Conservation (phyloP, 2,888 invertebrate genomes). For the Pheosia gnoma region DNA sequence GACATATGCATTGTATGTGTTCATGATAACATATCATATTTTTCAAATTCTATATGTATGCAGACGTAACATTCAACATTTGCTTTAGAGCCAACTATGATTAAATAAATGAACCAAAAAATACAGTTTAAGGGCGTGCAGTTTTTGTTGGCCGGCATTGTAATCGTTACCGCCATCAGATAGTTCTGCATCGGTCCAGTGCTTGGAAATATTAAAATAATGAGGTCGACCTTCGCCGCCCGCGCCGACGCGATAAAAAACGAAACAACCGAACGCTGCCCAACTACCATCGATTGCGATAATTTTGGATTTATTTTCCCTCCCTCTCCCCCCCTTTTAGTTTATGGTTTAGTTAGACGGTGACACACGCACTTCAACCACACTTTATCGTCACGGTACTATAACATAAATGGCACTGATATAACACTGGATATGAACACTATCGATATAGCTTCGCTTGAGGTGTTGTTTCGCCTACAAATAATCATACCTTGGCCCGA, state of each 20-base stretch:
- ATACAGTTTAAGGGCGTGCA: conserved; percentile 25
- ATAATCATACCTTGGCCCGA: conserved; percentile 47
- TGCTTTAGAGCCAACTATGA: neutral
- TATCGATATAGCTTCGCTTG: conserved; percentile 65
- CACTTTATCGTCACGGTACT: conserved; percentile 69
- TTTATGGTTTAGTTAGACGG: conserved; percentile 69
- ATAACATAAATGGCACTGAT: conserved; percentile 55
- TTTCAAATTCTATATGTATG: too few relatives aligned
- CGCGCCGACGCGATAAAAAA: conserved; percentile 47
- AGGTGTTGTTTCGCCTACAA: conserved; percentile 52
- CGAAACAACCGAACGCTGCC: conserved; percentile 45
- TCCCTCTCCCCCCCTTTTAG: conserved; percentile 36
- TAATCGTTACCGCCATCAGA: conserved; percentile 35
- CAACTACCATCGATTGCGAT: conserved; percentile 59
- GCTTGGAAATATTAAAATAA: conserved; percentile 63
- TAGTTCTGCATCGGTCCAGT: conserved; percentile 46
- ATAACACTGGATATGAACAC: conserved; percentile 56
- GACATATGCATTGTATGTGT: too few relatives aligned
- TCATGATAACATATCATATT: too few relatives aligned
- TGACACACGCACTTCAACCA: conserved; percentile 77
- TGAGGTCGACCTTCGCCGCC: conserved; percentile 63
- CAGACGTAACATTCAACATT: too few relatives aligned
- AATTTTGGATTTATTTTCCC: conserved; percentile 33
- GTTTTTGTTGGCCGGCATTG: conserved; percentile 22
- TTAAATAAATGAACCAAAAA: conserved; percentile 11